Evolutionary conservation across 2,888 invertebrate species (phyloP), one percentile per base, ranked within the genome.

Genomic region (Gordius sp.): DNA sequence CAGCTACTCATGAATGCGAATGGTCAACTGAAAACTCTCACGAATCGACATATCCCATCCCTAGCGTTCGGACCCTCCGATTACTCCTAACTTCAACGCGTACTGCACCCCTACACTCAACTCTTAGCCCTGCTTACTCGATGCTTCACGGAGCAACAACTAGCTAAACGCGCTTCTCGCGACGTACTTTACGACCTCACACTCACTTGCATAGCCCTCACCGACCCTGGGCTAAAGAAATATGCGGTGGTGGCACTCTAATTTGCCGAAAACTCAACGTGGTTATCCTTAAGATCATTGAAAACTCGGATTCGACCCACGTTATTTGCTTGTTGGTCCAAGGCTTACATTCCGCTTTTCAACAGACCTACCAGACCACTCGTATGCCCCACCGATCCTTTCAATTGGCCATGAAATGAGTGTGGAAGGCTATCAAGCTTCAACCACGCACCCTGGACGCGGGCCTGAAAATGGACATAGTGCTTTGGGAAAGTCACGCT

Each of bases 281-380:
- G 26, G 76, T 80, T 60, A 78, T 80, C 60, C 76, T 81, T 28
- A 78, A 79, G 67, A 75, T 81, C 59, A 76, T 82, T 60, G 80
- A n/a, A n/a, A n/a, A n/a, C n/a, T n/a, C n/a, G n/a, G n/a, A n/a
- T n/a, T n/a, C n/a, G n/a, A n/a, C n/a, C n/a, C n/a, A n/a, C n/a
- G n/a, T n/a, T n/a, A n/a, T n/a, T n/a, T n/a, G n/a, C n/a, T n/a
- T n/a, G n/a, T n/a, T n/a, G n/a, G n/a, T n/a, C n/a, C n/a, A n/a
- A n/a, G n/a, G n/a, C n/a, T n/a, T n/a, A n/a, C n/a, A n/a, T n/a
- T n/a, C n/a, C n/a, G n/a, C n/a, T n/a, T n/a, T n/a, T n/a, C n/a
- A n/a, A n/a, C n/a, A n/a, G n/a, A n/a, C n/a, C n/a, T n/a, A n/a
- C n/a, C n/a, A n/a, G n/a, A n/a, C n/a, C n/a, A n/a, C n/a, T n/a